Percentiles rank a stretch among this genome's conserved stretches.
Conservation (phyloP, 2,113 vertebrate genomes). For the Polypterus senegalus region DNA sequence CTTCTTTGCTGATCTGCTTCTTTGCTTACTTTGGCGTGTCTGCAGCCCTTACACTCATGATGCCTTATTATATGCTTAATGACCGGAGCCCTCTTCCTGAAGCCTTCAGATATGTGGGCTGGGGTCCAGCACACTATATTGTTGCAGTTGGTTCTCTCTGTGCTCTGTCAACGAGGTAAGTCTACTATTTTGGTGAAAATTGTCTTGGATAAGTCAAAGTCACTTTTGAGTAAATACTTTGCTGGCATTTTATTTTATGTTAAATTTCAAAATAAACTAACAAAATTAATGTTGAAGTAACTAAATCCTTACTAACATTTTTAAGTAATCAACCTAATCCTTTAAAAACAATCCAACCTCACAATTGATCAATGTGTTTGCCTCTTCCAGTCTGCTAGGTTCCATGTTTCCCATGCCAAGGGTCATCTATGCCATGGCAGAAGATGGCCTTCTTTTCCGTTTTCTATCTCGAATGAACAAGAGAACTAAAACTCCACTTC, state of each 20-base stretch:
- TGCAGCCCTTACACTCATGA: slow-evolving; percentile 84
- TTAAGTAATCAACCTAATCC: too few species aligned
- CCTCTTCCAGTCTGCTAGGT: slow-evolving; percentile 64
- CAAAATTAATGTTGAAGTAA: too few species aligned
- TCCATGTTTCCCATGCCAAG: slow-evolving; percentile 97
- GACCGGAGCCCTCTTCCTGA: slow-evolving; percentile 75
- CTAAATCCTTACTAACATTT: too few species aligned
- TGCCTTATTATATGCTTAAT: slow-evolving; percentile 78
- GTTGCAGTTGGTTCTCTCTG: slow-evolving; percentile 86
- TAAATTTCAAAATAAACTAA: too few species aligned
- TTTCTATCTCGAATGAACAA: slow-evolving; percentile 58
- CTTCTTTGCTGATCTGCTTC: slow-evolving; percentile 84
- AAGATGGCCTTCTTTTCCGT: slow-evolving; percentile 81
- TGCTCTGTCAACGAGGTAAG: slow-evolving; percentile 87
- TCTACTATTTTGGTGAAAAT: neutral
- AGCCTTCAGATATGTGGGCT: slow-evolving; percentile 69
- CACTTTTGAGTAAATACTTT: neutral
- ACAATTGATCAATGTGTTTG: neutral
- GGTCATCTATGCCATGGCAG: slow-evolving; percentile 90
- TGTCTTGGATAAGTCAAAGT: neutral
- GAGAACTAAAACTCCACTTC: slow-evolving; percentile 70
- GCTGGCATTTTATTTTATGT: neutral
- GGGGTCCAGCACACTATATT: slow-evolving; percentile 73
- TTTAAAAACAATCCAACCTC: too few species aligned
- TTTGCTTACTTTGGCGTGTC: slow-evolving; percentile 88